Evolutionary conservation across 2,113 vertebrate genomes (phyloP), one percentile per base, ranked within the genome.

Genomic region (Falco punctatus): DNA sequence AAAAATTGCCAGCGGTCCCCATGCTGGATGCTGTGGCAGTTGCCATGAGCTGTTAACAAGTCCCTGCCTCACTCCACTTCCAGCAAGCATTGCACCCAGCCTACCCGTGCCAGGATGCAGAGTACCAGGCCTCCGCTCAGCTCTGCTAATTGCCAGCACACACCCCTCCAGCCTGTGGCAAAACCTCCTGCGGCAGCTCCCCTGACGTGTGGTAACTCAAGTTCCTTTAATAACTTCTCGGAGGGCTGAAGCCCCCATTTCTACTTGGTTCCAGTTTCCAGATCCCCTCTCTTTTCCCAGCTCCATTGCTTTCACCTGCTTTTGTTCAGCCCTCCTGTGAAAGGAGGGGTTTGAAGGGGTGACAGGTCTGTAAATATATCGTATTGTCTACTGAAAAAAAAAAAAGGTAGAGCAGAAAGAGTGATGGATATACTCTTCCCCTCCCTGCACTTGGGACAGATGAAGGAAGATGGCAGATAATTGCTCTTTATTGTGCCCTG

Each of bases 301-400:
- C 49, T 90, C 85, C 18, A 4, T 24, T 90, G 78, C 88, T 95
- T 93, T 90, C 42, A 86, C 90, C 86, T 88, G 85, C 90, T 92
- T 96, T 89, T 94, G 91, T 94, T 95, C 95, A 69, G 77, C 58
- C 69, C 65, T 81, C 35, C 69, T 1, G 1, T 75, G 83, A 94
- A 88, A 89, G 86, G 69, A 84, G 70, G 86, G 88, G 70, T 78
- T 86, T 75, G 67, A 40, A 93, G 57, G 80, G 92, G 94, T 95
- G 96, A 90, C 90, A 90, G 92, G 48, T 71, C 94, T 81, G 75
- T 89, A 95, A 92, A 97, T 96, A 94, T 74, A 96, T 94, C 2
- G 7, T 48, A 89, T 84, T 92, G 69, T 96, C 95, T 86, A 48
- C 4, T 27, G 72, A 64, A 71, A 82, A 40, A 74, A 83, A 54